These are phyloP conservation scores for Nipponacmea schrenckii DNA, from an alignment of 2,888 invertebrate genomes.

Conservation along the genomic window DNA sequence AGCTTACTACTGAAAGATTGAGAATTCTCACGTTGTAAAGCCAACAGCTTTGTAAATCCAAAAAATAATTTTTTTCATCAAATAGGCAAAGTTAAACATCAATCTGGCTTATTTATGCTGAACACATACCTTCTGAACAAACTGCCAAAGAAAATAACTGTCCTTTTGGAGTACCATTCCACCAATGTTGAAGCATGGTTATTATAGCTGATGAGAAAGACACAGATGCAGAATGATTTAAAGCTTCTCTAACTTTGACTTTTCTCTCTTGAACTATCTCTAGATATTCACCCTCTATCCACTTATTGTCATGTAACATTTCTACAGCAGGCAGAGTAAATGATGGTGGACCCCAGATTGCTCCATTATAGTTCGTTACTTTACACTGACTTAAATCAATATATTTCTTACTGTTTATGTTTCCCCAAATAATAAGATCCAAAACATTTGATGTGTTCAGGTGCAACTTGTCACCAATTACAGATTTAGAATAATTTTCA, in stretches of 20 bases:
- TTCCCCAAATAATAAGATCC: conserved; percentile 65
- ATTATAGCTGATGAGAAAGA: conserved; percentile 51
- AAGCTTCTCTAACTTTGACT: conserved; percentile 30
- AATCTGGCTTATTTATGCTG: no score
- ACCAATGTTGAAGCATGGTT: conserved; percentile 59
- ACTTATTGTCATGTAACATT: conserved; percentile 62
- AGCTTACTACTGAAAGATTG: no score
- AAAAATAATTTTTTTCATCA: no score
- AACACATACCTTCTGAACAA: conserved; percentile 54
- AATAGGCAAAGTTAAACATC: no score
- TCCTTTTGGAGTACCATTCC: conserved; percentile 53
- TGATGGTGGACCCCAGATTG: conserved; percentile 63
- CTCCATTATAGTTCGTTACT: conserved; percentile 63
- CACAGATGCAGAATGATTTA: conserved; percentile 45
- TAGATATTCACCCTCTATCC: conserved; percentile 59
- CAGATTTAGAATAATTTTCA: conserved; percentile 62
- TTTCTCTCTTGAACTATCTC: conserved; percentile 45
- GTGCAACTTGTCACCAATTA: conserved; percentile 55
- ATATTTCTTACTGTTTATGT: conserved; percentile 48
- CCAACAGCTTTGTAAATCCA: no score
- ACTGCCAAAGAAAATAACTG: conserved; percentile 64
- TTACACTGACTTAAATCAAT: conserved; percentile 48
- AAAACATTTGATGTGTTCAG: conserved; percentile 62
- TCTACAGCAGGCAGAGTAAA: conserved; percentile 59
- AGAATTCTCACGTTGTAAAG: no score